Percentiles rank a stretch among this genome's conserved stretches.
Conservation (phyloP, 2,113 vertebrate species). For the Macroglossus sobrinus region DNA sequence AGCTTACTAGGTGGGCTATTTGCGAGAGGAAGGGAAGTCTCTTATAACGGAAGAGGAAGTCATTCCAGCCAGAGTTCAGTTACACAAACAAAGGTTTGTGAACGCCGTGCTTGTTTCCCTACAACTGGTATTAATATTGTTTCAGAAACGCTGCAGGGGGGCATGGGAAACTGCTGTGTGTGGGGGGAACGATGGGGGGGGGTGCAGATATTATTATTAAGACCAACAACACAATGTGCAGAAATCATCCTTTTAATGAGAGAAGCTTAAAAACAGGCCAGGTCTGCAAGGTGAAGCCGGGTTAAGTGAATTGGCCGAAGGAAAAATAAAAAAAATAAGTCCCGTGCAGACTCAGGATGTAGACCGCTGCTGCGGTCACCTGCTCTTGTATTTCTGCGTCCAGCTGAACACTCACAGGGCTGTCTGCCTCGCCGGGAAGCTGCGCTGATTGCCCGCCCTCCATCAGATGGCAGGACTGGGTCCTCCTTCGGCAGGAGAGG, state of each 20-base stretch:
- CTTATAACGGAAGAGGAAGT: conserved; percentile 29
- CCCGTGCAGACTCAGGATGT: not conserved
- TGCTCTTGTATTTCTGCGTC: not conserved
- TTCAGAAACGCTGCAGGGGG: not conserved
- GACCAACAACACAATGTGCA: not conserved
- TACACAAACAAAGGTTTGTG: conserved; percentile 46
- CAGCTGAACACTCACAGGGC: not conserved
- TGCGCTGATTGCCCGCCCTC: not conserved
- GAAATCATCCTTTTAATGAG: conserved; percentile 33
- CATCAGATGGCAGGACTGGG: no score
- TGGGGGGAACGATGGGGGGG: rapidly evolving
- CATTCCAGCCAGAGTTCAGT: conserved; percentile 28
- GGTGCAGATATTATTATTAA: not conserved
- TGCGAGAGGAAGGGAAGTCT: conserved; percentile 32
- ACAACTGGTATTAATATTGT: conserved; percentile 40
- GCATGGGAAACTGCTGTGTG: not conserved
- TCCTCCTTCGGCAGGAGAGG: not conserved
- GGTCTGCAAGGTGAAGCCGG: not conserved
- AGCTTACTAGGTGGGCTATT: not conserved
- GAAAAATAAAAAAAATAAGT: not conserved
- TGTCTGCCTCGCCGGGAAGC: not conserved
- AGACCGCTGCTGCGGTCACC: not conserved
- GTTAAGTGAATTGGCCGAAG: not conserved
- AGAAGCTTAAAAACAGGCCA: not conserved
- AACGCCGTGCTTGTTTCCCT: conserved; percentile 39